Percentiles rank a stretch among this genome's conserved stretches.
These are phyloP conservation scores for Leucosticte australis DNA, from an alignment of 2,113 vertebrate genomes.

Conservation along the genomic window DNA sequence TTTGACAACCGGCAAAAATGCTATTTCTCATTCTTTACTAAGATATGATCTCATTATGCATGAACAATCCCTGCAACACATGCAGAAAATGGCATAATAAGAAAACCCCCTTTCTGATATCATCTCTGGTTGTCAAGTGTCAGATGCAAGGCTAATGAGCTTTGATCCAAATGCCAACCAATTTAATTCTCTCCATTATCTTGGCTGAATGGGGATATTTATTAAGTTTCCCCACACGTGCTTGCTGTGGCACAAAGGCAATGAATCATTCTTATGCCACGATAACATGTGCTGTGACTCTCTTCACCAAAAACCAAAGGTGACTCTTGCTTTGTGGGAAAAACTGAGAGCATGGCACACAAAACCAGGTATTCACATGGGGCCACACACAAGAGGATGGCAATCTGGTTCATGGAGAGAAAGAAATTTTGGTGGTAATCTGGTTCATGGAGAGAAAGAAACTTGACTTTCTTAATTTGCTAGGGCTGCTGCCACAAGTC, in stretches of 20 bases:
- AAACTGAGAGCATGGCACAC: not conserved
- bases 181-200: conserved; percentile 44
- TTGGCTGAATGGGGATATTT: conserved; percentile 24
- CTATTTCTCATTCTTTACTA: conserved; percentile 42
- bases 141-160: conserved; percentile 25
- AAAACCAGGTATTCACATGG: not conserved
- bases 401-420: not conserved
- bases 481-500: not conserved
- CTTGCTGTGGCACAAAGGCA: not conserved
- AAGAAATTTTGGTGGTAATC: not conserved
- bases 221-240: conserved; percentile 30
- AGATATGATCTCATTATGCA: conserved; percentile 32
- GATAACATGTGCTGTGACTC: not conserved
- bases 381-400: not conserved
- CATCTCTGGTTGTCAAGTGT: conserved; percentile 37
- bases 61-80: conserved; percentile 15
- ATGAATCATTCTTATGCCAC: not conserved
- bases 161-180: conserved; percentile 33
- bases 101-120: conserved; percentile 7
- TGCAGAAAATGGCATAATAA: not conserved
- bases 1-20: conserved; percentile 23
- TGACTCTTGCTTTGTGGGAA: not conserved
- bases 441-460: not conserved
- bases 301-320: not conserved
- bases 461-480: not conserved